These are phyloP conservation scores for Galaxea fascicularis DNA, from an alignment of 92 coral and sea anemone genomes.

Conservation along the genomic window DNA sequence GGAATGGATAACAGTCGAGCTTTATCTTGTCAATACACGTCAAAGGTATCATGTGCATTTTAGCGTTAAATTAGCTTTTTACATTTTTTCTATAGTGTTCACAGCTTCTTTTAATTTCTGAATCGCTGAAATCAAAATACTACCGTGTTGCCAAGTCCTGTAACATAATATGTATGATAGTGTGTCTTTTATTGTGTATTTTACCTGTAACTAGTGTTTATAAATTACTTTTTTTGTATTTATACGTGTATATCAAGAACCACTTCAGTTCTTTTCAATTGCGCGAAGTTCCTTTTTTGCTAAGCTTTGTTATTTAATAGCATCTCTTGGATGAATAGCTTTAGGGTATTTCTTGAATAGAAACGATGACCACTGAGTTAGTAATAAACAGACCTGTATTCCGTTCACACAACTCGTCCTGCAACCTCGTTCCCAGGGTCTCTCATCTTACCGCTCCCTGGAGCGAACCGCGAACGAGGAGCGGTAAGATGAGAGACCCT, in stretches of 20 bases:
- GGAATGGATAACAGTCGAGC: background rate
- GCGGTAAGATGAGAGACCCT: no score
- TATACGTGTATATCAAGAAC: background rate
- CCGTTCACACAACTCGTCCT: no score
- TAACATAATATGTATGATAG: slow-evolving; percentile 21
- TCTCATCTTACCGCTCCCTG: no score
- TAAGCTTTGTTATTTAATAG: background rate
- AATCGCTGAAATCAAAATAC: background rate
- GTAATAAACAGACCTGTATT: no score
- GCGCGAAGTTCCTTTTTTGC: background rate
- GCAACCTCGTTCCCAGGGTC: no score
- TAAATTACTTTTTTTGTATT: background rate
- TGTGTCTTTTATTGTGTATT: background rate
- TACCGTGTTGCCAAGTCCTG: background rate
- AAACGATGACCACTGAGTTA: no score
- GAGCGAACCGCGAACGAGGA: no score
- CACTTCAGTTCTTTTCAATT: background rate
- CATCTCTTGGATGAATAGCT: no score
- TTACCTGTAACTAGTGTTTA: slow-evolving; percentile 17
- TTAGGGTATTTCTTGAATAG: no score
- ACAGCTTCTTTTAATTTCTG: background rate
- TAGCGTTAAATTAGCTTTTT: no score
- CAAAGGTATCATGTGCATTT: no score
- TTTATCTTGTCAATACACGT: no score
- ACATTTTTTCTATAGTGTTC: background rate